Evolutionary conservation across 2,888 invertebrate species (phyloP), one percentile per base, ranked within the genome.

Genomic region (Gonocerus acuteangulatus): DNA sequence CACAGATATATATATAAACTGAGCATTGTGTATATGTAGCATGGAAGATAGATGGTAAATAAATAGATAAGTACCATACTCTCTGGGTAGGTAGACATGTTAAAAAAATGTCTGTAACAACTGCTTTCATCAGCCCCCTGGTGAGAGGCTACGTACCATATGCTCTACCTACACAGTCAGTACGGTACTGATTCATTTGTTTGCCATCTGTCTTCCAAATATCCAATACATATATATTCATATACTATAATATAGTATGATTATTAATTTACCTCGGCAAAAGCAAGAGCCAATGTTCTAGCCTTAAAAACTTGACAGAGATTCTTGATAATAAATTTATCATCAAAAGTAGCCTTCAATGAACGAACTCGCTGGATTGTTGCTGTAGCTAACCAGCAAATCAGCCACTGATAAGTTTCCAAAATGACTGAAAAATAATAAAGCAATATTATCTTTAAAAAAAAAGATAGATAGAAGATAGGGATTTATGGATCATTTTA

Each of bases 261-360:
- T n/a, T n/a, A n/a, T n/a, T n/a, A n/a, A n/a, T n/a, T n/a, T 68
- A 79, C 79, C 74, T 94, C 90, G 9, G 86, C 86, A 72, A 87
- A 95, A 1, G 83, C 87, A 65, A 83, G 76, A 0, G 91, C 84
- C 0, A 95, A 76, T 16, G 82, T 81, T 39, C 84, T 80, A 67
- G 89, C 88, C 67, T 82, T 80, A 73, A 87, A 89, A 3, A 91
- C 90, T 76, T 95, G 93, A 0, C 85, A 82, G 69, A 86, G 82
- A 71, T 86, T 88, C 61, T 86, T 80, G 0, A 92, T 89, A 23
- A 83, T 82, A 72, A 92, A 91, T 66, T 81, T 81, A 66, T 86
- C 82, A 0, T 78, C 74, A 0, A 85, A 85, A 15, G 75, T 74
- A 0, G 77, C 71, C 16, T 82, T 69, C 51, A 82, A 78, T 0